These are phyloP conservation scores for Talpa occidentalis DNA, from an alignment of 2,113 vertebrate species.

Conservation along the genomic window DNA sequence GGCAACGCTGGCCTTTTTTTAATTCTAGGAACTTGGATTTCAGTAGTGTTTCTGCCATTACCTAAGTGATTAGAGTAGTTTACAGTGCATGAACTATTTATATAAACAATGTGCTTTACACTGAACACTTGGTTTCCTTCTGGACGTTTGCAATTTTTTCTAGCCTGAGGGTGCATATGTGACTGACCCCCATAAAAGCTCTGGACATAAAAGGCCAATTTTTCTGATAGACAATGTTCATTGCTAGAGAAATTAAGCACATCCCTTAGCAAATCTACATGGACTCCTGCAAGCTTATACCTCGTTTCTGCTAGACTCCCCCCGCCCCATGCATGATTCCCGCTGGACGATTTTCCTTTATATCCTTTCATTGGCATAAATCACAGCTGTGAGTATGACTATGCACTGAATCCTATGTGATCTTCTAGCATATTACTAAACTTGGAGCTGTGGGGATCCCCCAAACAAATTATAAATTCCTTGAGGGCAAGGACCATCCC, in stretches of 20 bases:
- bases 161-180: neutral
- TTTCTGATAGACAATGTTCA: neutral
- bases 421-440: neutral
- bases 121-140: neutral
- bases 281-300: neutral
- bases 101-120: neutral
- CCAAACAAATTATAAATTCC: neutral
- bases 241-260: neutral
- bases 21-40: neutral
- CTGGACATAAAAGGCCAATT: neutral
- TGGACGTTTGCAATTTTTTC: neutral
- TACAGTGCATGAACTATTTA: neutral
- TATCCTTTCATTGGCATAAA: neutral
- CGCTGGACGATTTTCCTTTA: neutral
- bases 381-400: neutral
- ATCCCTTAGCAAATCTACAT: neutral
- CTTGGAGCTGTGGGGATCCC: neutral
- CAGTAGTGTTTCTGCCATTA: neutral
- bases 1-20: neutral
- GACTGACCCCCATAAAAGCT: neutral
- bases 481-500: neutral
- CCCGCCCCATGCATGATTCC: neutral
- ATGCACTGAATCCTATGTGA: neutral
- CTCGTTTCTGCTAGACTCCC: neutral
- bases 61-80: neutral